These are phyloP conservation scores for Linepithema humile DNA, from an alignment of 1,140 invertebrate species.

Conservation along the genomic window DNA sequence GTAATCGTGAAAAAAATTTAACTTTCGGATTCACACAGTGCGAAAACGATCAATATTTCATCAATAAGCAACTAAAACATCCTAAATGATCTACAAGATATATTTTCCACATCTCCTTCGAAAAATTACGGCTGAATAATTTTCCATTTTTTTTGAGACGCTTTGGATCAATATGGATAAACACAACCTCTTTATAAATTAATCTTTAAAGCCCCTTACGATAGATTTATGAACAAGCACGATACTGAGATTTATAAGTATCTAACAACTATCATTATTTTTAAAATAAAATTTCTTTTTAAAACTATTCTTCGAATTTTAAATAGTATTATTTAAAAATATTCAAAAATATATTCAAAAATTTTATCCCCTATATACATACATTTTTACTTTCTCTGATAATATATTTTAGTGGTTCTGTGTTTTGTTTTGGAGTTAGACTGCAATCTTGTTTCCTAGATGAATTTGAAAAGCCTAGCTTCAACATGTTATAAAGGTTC, in stretches of 20 bases:
- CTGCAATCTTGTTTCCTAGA: neutral
- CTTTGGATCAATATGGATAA: neutral
- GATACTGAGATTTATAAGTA: neutral
- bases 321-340: neutral
- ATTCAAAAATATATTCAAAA: too few relatives aligned
- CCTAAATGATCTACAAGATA: neutral
- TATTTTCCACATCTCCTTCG: neutral
- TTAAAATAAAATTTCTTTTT: neutral
- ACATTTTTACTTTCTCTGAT: too few relatives aligned
- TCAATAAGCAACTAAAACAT: neutral
- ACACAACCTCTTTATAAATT: neutral
- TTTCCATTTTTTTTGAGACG: neutral
- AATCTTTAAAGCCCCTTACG: neutral
- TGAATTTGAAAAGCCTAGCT: neutral
- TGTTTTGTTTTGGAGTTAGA: neutral
- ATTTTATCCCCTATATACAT: too few relatives aligned
- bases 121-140: neutral
- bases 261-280: neutral
- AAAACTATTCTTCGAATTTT: neutral
- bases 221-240: neutral
- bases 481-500: neutral
- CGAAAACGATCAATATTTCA: too few relatives aligned
- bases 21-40: too few relatives aligned
- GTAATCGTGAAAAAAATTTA: neutral
- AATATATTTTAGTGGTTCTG: neutral